phyloP scores from a whole-genome alignment of 2,888 invertebrate genomes.

The Pseudococcus viburni region DNA sequence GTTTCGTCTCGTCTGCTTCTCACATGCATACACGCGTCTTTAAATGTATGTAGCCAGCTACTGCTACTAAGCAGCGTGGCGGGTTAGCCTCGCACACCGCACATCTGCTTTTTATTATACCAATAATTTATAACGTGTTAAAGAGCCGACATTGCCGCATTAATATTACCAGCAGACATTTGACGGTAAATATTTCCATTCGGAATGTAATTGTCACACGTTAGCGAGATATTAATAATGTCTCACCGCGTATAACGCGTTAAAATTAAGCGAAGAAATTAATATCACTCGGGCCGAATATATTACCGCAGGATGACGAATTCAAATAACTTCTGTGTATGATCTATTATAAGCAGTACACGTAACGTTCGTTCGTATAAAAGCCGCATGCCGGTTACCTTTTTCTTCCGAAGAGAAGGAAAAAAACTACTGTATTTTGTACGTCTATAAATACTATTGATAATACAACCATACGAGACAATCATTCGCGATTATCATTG shows the following conservation, averaged over 20 bases:
- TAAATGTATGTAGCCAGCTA: no score
- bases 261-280: conserved; percentile 42
- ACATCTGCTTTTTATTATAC: conserved; percentile 45
- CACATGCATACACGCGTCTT: not conserved
- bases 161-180: conserved; percentile 48
- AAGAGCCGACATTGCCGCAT: conserved; percentile 25
- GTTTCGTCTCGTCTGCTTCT: not conserved
- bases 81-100: conserved; percentile 1
- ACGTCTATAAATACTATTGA: no score
- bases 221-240: conserved; percentile 47
- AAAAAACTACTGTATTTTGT: no score
- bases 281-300: not conserved
- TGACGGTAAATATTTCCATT: conserved; percentile 50
- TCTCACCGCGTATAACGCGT: not conserved
- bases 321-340: not conserved
- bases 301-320: not conserved
- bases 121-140: conserved; percentile 45
- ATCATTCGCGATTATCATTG: no score
- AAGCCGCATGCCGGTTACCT: no score
- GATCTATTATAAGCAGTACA: no score
- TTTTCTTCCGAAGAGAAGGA: no score
- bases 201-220: conserved; percentile 50
- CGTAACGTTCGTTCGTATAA: no score
- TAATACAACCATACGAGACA: no score
- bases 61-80: not conserved